A percentile compares a stretch with the other conserved stretches of the same genome.
Conservation (phyloP, 2,888 invertebrate species). For the Zele albiditarsus region DNA sequence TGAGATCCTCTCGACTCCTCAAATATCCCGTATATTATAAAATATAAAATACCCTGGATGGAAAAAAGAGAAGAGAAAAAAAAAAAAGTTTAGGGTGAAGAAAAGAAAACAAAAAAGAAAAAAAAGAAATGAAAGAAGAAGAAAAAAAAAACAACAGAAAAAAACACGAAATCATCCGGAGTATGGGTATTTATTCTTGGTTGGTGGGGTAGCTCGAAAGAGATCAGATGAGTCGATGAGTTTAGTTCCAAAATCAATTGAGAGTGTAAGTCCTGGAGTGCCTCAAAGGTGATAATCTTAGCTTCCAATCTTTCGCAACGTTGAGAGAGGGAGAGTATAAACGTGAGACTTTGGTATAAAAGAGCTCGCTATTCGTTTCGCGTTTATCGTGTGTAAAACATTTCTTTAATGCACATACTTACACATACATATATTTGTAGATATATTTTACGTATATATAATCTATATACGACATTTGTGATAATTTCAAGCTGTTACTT, state of each 20-base stretch:
- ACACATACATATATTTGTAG: neutral
- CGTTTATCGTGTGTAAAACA: slow-evolving; percentile 49
- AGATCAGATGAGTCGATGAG: slow-evolving; percentile 33
- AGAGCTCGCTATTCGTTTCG: slow-evolving; percentile 14
- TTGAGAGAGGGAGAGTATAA: slow-evolving; percentile 14
- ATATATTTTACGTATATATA: too few species aligned
- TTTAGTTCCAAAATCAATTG: slow-evolving; percentile 34
- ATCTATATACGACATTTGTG: too few species aligned
- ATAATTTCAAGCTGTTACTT: too few species aligned
- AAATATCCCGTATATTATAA: slow-evolving; percentile 21
- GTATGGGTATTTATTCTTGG: slow-evolving; percentile 28
- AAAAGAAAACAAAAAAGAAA: neutral
- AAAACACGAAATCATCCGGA: neutral
- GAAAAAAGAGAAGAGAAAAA: neutral
- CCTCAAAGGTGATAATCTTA: slow-evolving; percentile 52
- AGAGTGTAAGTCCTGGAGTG: slow-evolving; percentile 48
- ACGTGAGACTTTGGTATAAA: slow-evolving; percentile 42
- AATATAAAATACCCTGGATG: slow-evolving; percentile 22
- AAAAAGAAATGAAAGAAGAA: neutral
- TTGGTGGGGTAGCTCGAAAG: slow-evolving; percentile 4
- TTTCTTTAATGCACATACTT: slow-evolving; percentile 43
- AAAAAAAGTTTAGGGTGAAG: neutral
- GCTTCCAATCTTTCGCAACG: slow-evolving; percentile 44
- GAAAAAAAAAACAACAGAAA: neutral
- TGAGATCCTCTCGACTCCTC: slow-evolving; percentile 38